phyloP scores from a whole-genome alignment of 1,140 invertebrate species.

The Drosophila suzukii region DNA sequence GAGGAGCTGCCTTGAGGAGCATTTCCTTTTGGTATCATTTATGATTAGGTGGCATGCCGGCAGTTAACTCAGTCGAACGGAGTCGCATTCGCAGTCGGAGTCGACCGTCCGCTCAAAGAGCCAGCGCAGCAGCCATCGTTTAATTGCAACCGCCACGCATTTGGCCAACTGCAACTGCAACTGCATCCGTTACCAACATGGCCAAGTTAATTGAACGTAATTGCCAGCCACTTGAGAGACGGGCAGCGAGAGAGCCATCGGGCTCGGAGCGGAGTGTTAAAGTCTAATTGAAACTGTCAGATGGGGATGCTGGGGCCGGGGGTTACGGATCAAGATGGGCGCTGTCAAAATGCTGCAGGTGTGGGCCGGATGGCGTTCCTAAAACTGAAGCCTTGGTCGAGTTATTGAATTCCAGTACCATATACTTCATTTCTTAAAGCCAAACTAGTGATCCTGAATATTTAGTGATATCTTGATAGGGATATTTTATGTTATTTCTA shows the following conservation, averaged over 20 bases:
- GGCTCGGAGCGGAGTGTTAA: slow-evolving; percentile 63
- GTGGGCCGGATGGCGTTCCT: slow-evolving; percentile 2
- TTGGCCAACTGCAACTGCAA: slow-evolving; percentile 51
- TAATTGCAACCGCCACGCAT: slow-evolving; percentile 68
- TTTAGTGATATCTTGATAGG: too few relatives aligned
- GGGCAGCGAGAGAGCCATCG: slow-evolving; percentile 20
- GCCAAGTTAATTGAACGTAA: slow-evolving; percentile 81
- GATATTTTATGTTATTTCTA: too few relatives aligned
- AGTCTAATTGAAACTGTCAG: slow-evolving; percentile 80
- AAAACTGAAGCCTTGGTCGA: neutral
- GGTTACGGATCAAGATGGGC: neutral
- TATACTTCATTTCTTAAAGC: too few relatives aligned
- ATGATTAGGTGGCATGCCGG: slow-evolving; percentile 81
- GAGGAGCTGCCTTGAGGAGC: slow-evolving; percentile 55
- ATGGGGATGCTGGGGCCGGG: slow-evolving; percentile 24
- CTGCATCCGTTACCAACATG: slow-evolving; percentile 79
- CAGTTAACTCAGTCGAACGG: slow-evolving; percentile 58
- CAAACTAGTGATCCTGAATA: too few relatives aligned
- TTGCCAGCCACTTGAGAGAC: slow-evolving; percentile 78
- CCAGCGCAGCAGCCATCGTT: slow-evolving; percentile 58
- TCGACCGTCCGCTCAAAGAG: slow-evolving; percentile 3
- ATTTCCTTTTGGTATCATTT: slow-evolving; percentile 82
- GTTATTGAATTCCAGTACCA: neutral
- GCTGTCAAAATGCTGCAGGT: slow-evolving; percentile 1
- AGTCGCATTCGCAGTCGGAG: neutral